These are phyloP conservation scores for Acrocephalus kingi DNA, from an alignment of 2,113 vertebrate species.

Conservation along the genomic window DNA sequence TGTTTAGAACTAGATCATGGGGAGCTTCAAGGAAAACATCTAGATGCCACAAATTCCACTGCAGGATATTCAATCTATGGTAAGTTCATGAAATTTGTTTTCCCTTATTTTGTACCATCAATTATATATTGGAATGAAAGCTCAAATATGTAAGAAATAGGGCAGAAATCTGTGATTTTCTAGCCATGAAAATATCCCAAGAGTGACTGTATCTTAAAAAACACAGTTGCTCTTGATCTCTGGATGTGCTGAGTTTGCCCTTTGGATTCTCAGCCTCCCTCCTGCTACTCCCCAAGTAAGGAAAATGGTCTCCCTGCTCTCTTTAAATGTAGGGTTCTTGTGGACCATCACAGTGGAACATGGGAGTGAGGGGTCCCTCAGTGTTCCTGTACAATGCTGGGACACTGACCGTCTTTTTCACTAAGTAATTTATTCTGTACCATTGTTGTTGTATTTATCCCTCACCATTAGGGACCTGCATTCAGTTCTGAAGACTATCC, in stretches of 20 bases:
- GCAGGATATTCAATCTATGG: conserved; percentile 95
- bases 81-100: conserved; percentile 45
- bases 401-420: background rate
- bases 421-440: background rate
- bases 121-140: background rate
- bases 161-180: background rate
- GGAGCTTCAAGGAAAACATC: conserved; percentile 84
- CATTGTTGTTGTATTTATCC: background rate
- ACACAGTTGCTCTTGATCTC: background rate
- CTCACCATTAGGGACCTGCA: background rate
- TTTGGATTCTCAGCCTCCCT: background rate
- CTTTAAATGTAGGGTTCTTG: background rate
- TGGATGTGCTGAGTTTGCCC: background rate
- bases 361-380: background rate
- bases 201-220: background rate
- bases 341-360: accelerated
- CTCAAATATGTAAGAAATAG: background rate
- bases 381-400: background rate
- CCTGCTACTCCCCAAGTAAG: background rate
- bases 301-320: background rate
- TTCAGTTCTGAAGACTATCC: background rate
- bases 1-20: conserved; percentile 84
- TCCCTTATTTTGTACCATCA: background rate
- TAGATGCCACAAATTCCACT: conserved; percentile 94
- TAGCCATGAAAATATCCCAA: background rate